Evolutionary conservation across 92 coral and sea anemone genomes (phyloP), one percentile per base, ranked within the genome.

Genomic region (Nematostella vectensis): DNA sequence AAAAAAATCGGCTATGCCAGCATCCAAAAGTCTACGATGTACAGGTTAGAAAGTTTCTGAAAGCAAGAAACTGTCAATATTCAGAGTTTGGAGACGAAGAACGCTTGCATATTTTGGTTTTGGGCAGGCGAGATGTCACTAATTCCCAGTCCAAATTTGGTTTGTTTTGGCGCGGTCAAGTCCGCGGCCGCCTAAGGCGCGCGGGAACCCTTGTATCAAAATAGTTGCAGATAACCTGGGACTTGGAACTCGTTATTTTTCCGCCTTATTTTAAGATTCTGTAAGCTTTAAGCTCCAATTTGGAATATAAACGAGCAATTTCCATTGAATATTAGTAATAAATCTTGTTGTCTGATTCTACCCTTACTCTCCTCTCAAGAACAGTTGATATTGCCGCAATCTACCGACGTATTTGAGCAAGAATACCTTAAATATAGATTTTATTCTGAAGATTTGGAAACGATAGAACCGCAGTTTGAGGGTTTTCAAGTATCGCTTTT

Each of bases 21-120:
- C n/a, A n/a, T n/a, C n/a, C n/a, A n/a, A n/a, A n/a, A n/a, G n/a
- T n/a, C n/a, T n/a, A n/a, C n/a, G n/a, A n/a, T n/a, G n/a, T n/a
- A n/a, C n/a, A n/a, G n/a, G n/a, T n/a, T n/a, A n/a, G n/a, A n/a
- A n/a, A n/a, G n/a, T n/a, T n/a, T n/a, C n/a, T n/a, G n/a, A n/a
- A n/a, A n/a, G n/a, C n/a, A n/a, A n/a, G n/a, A n/a, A n/a, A n/a
- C n/a, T n/a, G n/a, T n/a, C n/a, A n/a, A n/a, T n/a, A n/a, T n/a
- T n/a, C n/a, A n/a, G n/a, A n/a, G n/a, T n/a, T n/a, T n/a, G n/a
- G n/a, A n/a, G n/a, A n/a, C n/a, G n/a, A n/a, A 53, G 23, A 55
- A 63, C 60, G 70, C 59, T 54, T 24, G 70, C 59, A 52, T 43
- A 63, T 63, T 63, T 16, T 31, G 1, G n/a, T 29, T 28, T 63